Percentiles rank a stretch among this genome's conserved stretches.
Evolutionary conservation across 2,113 vertebrate species (phyloP).

Genomic region (Manacus vitellinus): DNA sequence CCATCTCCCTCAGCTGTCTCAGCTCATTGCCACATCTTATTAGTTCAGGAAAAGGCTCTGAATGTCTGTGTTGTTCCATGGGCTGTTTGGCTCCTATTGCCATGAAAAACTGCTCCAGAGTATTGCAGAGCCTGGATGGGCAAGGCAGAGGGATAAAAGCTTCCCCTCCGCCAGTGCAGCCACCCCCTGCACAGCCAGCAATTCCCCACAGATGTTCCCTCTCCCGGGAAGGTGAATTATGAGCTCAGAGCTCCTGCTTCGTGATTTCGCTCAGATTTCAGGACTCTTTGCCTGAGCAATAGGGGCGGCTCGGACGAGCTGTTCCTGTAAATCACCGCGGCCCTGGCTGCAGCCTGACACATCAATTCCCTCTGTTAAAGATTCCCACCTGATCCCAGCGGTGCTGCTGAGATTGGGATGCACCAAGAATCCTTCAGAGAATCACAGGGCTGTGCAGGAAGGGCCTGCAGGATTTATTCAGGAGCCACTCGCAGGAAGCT

Average conservation of each 20-base stretch:
- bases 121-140: neutral
- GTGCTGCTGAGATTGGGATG: neutral
- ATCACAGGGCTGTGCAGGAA: neutral
- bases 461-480: neutral
- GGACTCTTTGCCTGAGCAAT: constrained; percentile 43
- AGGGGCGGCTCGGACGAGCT: neutral
- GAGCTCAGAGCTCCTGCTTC: neutral
- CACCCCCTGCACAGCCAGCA: neutral
- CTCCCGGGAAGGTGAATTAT: constrained; percentile 37
- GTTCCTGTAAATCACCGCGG: constrained; percentile 51
- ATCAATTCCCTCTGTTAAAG: constrained; percentile 37
- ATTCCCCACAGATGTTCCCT: neutral
- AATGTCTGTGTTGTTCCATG: neutral
- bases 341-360: constrained; percentile 13
- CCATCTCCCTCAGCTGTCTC: neutral
- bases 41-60: neutral
- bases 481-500: neutral
- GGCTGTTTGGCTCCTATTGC: neutral
- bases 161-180: neutral
- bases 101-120: neutral
- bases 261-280: constrained; percentile 42
- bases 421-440: neutral
- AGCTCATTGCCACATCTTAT: neutral
- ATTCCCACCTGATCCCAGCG: neutral
- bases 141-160: neutral